These are phyloP conservation scores for Setophaga kirtlandii DNA, from an alignment of 2,113 vertebrate species.

Conservation along the genomic window DNA sequence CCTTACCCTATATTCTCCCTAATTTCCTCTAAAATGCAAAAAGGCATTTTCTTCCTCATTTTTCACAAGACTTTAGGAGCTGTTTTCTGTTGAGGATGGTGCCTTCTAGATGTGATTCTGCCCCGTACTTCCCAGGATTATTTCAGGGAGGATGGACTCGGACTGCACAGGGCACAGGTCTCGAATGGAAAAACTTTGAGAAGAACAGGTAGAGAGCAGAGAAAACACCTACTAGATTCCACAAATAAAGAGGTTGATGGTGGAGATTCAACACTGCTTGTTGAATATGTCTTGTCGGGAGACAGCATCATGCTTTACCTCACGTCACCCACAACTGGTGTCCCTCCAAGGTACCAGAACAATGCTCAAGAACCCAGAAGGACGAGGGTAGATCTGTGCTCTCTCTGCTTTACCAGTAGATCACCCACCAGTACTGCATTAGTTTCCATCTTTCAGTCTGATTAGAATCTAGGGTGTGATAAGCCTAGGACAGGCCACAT, in stretches of 20 bases:
- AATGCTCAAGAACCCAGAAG: not conserved
- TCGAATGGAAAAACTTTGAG: not conserved
- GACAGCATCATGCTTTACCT: not conserved
- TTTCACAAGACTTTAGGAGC: not conserved
- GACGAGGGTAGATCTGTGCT: fast-evolving
- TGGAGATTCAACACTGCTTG: not conserved
- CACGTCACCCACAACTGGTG: not conserved
- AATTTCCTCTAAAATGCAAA: not conserved
- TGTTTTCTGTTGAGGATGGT: not conserved
- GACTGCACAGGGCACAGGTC: not conserved
- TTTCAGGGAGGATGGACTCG: not conserved
- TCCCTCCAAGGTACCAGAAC: not conserved
- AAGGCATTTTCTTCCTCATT: not conserved
- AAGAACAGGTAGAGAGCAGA: not conserved
- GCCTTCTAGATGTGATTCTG: not conserved
- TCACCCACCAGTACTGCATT: not conserved
- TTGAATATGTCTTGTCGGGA: not conserved
- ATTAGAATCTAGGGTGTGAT: not conserved
- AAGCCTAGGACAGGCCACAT: not conserved
- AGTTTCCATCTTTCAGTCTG: not conserved
- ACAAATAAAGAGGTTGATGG: not conserved
- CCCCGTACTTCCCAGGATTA: not conserved
- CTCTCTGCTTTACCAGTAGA: not conserved
- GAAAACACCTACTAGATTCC: not conserved
- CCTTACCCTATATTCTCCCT: not conserved